Conservation (phyloP, 1,140 invertebrate species). For the Schlechtendalia chinensis region DNA sequence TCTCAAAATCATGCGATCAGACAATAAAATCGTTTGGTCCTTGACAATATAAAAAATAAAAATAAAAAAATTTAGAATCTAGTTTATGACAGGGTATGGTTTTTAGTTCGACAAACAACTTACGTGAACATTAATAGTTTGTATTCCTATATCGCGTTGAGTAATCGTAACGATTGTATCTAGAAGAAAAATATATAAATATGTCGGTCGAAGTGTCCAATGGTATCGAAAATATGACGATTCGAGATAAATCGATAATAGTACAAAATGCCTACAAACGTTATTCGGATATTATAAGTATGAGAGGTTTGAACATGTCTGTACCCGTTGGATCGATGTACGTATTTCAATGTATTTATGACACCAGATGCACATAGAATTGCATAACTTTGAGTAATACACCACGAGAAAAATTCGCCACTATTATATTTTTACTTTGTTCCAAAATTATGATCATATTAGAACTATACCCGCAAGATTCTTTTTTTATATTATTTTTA, state of each 20-base stretch:
- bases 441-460: too few species aligned
- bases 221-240: not conserved
- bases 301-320: conserved; percentile 52
- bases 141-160: too few species aligned
- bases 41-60: not conserved
- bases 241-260: conserved; percentile 29
- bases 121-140: not conserved
- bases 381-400: too few species aligned
- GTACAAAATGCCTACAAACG: conserved; percentile 51
- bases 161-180: too few species aligned
- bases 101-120: not conserved
- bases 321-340: conserved; percentile 52
- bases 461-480: too few species aligned
- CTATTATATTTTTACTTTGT: too few species aligned
- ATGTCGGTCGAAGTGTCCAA: not conserved
- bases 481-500: too few species aligned
- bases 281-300: conserved; percentile 51
- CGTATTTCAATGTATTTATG: not conserved
- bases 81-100: not conserved
- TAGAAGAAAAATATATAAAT: too few species aligned
- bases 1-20: not conserved
- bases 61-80: not conserved
- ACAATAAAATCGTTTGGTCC: conserved; percentile 5
- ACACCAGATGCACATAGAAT: too few species aligned
- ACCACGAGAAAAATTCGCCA: too few species aligned